A percentile compares a stretch with the other conserved stretches of the same genome.
phyloP scores from a whole-genome alignment of 2,888 invertebrate species.

The Leistus spinibarbis region DNA sequence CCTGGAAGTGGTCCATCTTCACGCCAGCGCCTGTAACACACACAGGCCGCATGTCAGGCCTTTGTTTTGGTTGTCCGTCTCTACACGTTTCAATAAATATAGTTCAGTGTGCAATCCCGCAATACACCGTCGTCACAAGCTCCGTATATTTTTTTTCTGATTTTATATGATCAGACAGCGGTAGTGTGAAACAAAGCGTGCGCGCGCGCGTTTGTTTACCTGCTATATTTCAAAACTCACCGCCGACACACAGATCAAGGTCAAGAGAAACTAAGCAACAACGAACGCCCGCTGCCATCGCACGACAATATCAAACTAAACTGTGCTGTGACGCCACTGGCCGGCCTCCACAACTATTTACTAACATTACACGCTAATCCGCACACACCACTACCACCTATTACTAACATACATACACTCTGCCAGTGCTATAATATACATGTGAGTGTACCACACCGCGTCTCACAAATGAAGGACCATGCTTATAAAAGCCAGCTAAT shows the following conservation, averaged over 20 bases:
- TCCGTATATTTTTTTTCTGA: not conserved
- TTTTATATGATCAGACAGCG: not conserved
- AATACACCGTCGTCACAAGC: not conserved
- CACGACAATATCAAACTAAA: not conserved
- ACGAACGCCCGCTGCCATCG: not conserved
- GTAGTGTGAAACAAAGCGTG: not conserved
- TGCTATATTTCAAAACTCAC: not conserved
- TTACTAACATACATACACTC: not conserved
- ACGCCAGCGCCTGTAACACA: slow-evolving; percentile 80
- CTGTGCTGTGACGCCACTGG: not conserved
- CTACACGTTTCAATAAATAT: not conserved
- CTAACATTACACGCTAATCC: not conserved
- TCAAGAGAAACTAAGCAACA: slow-evolving; percentile 15
- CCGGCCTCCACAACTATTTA: not conserved
- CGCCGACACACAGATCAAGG: slow-evolving; percentile 11
- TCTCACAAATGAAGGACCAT: not conserved
- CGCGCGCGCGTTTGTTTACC: not conserved
- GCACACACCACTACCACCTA: not conserved
- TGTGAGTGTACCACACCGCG: not conserved
- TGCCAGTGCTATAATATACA: not conserved
- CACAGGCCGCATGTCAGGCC: slow-evolving; percentile 22
- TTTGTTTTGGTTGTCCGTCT: not conserved
- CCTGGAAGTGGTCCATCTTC: slow-evolving; percentile 96
- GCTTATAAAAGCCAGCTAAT: not conserved
- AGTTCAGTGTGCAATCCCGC: not conserved